These are phyloP conservation scores for Rhogogaster chlorosoma DNA, from an alignment of 2,888 invertebrate species.

Conservation along the genomic window DNA sequence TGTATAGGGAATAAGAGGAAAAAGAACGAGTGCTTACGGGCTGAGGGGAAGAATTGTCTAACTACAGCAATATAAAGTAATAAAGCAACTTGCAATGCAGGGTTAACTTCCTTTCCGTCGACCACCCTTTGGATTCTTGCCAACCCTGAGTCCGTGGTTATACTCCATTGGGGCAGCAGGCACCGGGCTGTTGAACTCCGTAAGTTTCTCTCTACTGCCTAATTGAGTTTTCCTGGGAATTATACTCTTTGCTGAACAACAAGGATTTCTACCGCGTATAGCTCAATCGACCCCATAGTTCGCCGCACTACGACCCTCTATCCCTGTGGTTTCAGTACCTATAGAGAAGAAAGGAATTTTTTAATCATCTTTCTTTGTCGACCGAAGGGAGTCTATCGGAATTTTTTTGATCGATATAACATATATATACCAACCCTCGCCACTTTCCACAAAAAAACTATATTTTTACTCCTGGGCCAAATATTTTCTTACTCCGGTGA, in stretches of 20 bases:
- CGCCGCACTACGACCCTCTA: conserved; percentile 4
- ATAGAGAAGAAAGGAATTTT: conserved; percentile 42
- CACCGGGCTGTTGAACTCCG: conserved; percentile 17
- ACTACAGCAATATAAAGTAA: conserved; percentile 38
- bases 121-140: conserved; percentile 37
- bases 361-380: conserved; percentile 44
- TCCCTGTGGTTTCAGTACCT: background rate
- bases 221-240: conserved; percentile 64
- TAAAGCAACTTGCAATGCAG: conserved; percentile 37
- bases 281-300: conserved; percentile 37
- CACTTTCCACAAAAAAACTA: conserved; percentile 28
- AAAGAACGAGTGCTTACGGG: background rate
- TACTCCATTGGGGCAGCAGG: conserved; percentile 25
- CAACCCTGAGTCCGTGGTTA: conserved; percentile 3
- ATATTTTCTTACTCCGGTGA: conserved; percentile 26
- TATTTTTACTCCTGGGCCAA: background rate
- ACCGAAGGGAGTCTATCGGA: conserved; percentile 22
- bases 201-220: conserved; percentile 41
- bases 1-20: background rate
- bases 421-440: conserved; percentile 13
- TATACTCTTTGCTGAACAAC: conserved; percentile 57
- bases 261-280: conserved; percentile 31
- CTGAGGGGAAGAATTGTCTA: conserved; percentile 9
- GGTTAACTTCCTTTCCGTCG: conserved; percentile 39
- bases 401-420: conserved; percentile 36